A percentile compares a stretch with the other conserved stretches of the same genome.
phyloP scores from a whole-genome alignment of 2,888 invertebrate species.

The Piscicola geometra region DNA sequence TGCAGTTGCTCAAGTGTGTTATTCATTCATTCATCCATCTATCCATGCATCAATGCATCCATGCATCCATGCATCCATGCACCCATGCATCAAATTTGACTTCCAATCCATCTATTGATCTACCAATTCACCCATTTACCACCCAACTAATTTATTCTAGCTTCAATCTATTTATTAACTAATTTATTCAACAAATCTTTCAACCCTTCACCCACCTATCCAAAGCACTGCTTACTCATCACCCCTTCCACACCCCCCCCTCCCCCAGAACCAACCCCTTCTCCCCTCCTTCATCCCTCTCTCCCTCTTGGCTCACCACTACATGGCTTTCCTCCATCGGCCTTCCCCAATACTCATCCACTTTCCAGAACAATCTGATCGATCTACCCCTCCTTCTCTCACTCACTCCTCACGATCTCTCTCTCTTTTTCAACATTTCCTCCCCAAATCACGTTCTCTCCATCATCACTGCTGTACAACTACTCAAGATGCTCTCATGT shows the following conservation, averaged over 20 bases:
- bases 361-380: slow-evolving; percentile 80
- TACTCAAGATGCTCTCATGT: slow-evolving; percentile 83
- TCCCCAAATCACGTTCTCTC: slow-evolving; percentile 91
- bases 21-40: slow-evolving; percentile 3
- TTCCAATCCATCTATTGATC: no score
- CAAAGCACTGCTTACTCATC: neutral
- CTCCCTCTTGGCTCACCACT: slow-evolving; percentile 87
- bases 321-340: slow-evolving; percentile 90
- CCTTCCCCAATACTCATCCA: slow-evolving; percentile 79
- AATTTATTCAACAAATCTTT: neutral
- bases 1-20: slow-evolving; percentile 74
- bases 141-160: no score
- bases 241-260: neutral
- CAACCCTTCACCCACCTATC: neutral
- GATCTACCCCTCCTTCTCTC: slow-evolving; percentile 89
- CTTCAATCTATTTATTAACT: no score
- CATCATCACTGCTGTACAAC: slow-evolving; percentile 85
- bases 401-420: slow-evolving; percentile 85
- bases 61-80: no score
- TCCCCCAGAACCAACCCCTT: neutral
- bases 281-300: neutral
- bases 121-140: no score
- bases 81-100: no score
- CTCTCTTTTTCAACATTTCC: slow-evolving; percentile 84
- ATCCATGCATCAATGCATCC: no score